Conservation (phyloP, 2,113 vertebrate species). For the Zootoca vivipara region DNA sequence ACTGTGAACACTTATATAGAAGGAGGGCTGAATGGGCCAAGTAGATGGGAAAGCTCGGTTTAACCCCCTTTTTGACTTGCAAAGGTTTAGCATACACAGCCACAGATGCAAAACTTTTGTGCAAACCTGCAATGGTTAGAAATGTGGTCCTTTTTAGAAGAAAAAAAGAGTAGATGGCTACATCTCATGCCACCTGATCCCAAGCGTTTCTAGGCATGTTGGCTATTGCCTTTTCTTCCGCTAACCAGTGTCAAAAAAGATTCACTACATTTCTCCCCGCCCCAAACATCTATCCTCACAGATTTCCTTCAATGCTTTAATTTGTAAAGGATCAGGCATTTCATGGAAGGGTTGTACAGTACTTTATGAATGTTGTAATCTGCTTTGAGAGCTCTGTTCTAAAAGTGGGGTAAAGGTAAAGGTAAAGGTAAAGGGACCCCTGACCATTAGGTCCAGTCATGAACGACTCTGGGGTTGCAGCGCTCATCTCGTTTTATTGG, state of each 20-base stretch:
- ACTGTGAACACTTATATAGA: neutral
- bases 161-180: neutral
- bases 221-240: constrained; percentile 17
- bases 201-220: neutral
- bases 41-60: neutral
- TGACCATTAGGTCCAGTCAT: no score
- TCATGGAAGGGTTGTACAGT: no score
- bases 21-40: neutral
- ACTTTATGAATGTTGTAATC: neutral
- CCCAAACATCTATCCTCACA: neutral
- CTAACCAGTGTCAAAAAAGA: neutral
- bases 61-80: neutral
- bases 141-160: neutral
- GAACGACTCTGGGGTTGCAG: no score
- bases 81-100: neutral
- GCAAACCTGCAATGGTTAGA: neutral
- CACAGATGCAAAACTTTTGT: neutral
- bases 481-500: no score
- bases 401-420: neutral
- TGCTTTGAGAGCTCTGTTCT: neutral
- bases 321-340: neutral
- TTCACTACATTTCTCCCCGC: constrained; percentile 11
- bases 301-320: neutral
- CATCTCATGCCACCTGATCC: neutral
- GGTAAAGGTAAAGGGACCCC: no score